Percentiles rank a stretch among this genome's conserved stretches.
Evolutionary conservation across 2,888 invertebrate species (phyloP).

Genomic region (Conomelus anceps): DNA sequence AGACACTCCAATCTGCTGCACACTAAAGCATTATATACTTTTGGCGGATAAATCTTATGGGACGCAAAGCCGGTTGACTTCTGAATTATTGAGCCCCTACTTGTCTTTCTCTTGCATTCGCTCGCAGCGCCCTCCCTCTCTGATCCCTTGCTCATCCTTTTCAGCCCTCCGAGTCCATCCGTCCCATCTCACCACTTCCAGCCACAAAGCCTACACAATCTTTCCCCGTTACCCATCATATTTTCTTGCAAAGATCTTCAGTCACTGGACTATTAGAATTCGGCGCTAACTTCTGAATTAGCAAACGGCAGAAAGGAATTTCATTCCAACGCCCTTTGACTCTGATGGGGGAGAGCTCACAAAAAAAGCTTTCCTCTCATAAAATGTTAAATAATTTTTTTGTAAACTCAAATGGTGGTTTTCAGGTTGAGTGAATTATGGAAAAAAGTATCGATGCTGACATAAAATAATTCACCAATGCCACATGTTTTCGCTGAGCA

Average conservation of each 20-base stretch:
- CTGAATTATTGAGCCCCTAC: slow-evolving; percentile 9
- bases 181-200: neutral
- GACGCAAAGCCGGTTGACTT: slow-evolving; percentile 13
- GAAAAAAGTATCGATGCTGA: too few species aligned
- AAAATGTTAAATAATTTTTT: too few species aligned
- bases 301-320: neutral
- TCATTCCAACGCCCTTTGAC: too few species aligned
- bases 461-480: too few species aligned
- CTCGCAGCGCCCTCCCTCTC: neutral
- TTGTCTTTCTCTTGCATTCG: neutral
- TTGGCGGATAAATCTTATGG: slow-evolving; percentile 10
- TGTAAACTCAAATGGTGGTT: too few species aligned
- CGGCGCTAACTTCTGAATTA: neutral
- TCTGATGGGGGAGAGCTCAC: neutral
- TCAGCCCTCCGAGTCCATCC: neutral
- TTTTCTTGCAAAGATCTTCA: neutral
- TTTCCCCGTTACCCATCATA: neutral
- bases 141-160: neutral
- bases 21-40: slow-evolving; percentile 12
- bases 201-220: neutral
- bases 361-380: neutral
- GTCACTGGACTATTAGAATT: neutral
- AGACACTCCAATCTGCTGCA: slow-evolving; percentile 11
- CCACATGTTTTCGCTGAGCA: too few species aligned
- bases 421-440: too few species aligned